Evolutionary conservation across 2,888 invertebrate species (phyloP).

Genomic region (Smittia aterrima): DNA sequence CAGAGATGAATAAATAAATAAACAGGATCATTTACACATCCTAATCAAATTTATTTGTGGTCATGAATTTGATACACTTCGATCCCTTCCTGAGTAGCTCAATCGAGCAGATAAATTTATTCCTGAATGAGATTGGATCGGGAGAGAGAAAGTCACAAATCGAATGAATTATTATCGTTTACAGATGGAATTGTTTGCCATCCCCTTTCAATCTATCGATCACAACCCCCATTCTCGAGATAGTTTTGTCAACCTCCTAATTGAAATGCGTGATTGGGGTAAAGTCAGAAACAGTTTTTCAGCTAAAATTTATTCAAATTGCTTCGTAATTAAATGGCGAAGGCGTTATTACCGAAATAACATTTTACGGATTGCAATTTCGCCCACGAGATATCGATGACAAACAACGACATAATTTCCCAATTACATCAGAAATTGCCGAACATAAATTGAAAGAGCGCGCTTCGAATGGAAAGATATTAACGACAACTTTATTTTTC

Average conservation of each 20-base stretch:
- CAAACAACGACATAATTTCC: conserved; percentile 26
- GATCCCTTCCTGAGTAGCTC: background rate
- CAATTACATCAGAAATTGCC: conserved; percentile 36
- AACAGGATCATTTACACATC: conserved; percentile 43
- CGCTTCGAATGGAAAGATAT: conserved; percentile 12
- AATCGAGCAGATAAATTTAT: conserved; percentile 34
- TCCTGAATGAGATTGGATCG: conserved; percentile 7
- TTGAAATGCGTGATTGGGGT: conserved; percentile 26
- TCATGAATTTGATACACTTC: conserved; percentile 42
- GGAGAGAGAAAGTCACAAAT: conserved; percentile 8
- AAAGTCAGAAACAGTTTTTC: too few relatives aligned
- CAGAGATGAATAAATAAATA: conserved; percentile 25
- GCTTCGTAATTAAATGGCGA: conserved; percentile 23
- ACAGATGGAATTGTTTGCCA: conserved; percentile 32
- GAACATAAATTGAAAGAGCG: background rate
- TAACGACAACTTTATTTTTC: conserved; percentile 17
- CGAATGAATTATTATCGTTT: conserved; percentile 40
- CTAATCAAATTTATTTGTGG: conserved; percentile 43
- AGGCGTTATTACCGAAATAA: conserved; percentile 19
- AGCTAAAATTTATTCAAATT: conserved; percentile 38
- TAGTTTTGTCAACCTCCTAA: conserved; percentile 8
- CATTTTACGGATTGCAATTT: conserved; percentile 25
- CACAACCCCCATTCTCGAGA: too few relatives aligned
- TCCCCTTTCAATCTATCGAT: conserved; percentile 3
- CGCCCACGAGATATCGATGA: background rate